These are phyloP conservation scores for Parazoanthus darwini DNA, from an alignment of 92 coral and sea anemone species.

Conservation along the genomic window DNA sequence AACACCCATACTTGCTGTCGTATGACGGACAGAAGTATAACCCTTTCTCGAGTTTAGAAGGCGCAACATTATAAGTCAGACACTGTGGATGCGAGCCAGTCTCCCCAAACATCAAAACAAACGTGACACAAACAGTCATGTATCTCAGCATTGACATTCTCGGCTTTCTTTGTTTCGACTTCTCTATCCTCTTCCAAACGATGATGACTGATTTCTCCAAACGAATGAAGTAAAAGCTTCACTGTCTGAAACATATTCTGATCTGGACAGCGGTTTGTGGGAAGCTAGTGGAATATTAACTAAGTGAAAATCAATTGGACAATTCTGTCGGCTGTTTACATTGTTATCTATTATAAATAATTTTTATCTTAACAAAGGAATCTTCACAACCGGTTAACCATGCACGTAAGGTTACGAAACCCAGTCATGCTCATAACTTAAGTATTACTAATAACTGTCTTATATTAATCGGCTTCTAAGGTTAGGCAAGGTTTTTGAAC, in stretches of 20 bases:
- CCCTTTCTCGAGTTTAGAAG: constrained; percentile 58
- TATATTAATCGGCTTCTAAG: no score
- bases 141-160: not conserved
- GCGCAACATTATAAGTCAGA: constrained; percentile 74
- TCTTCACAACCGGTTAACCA: no score
- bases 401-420: no score
- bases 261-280: not conserved
- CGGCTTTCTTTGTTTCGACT: not conserved
- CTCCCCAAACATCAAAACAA: not conserved
- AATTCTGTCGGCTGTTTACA: no score
- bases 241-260: not conserved
- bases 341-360: no score
- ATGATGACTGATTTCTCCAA: not conserved
- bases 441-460: no score
- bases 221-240: not conserved
- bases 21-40: constrained; percentile 71
- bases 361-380: not conserved
- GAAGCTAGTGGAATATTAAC: not conserved
- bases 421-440: no score
- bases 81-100: constrained; percentile 80
- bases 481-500: no score
- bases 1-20: constrained; percentile 78
- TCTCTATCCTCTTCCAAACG: not conserved
- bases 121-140: not conserved
- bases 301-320: no score